phyloP scores from a whole-genome alignment of 1,140 invertebrate genomes.

The Daktulosphaira vitifoliae region DNA sequence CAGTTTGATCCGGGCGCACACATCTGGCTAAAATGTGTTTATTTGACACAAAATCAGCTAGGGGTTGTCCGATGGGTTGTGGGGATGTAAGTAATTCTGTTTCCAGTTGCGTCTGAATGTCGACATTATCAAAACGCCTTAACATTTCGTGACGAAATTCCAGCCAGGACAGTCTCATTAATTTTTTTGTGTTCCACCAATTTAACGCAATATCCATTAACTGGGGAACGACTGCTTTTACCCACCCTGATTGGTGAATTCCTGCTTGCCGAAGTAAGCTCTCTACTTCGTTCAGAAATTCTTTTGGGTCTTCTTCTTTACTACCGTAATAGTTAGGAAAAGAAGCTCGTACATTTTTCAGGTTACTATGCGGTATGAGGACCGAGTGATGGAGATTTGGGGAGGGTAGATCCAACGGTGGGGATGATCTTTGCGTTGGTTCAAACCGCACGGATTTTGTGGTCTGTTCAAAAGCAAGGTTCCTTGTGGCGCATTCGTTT shows the following conservation, averaged over 20 bases:
- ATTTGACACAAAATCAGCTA: not conserved
- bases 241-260: not conserved
- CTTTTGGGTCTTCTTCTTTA: not conserved
- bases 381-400: too few relatives aligned
- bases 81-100: not conserved
- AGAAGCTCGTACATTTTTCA: not conserved
- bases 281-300: not conserved
- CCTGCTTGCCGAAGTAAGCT: not conserved
- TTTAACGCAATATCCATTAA: not conserved
- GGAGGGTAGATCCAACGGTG: too few relatives aligned
- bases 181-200: not conserved
- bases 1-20: not conserved
- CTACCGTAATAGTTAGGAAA: not conserved
- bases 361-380: not conserved
- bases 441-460: too few relatives aligned
- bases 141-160: not conserved
- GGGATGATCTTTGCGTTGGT: too few relatives aligned
- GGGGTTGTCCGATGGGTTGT: not conserved
- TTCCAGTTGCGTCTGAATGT: not conserved
- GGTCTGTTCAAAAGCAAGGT: too few relatives aligned
- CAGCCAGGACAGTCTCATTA: not conserved
- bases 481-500: too few relatives aligned
- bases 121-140: not conserved
- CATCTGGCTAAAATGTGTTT: not conserved
- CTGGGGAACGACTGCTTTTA: not conserved